Conservation (phyloP, 2,797 vertebrate species). For the Lerista edwardsae region DNA sequence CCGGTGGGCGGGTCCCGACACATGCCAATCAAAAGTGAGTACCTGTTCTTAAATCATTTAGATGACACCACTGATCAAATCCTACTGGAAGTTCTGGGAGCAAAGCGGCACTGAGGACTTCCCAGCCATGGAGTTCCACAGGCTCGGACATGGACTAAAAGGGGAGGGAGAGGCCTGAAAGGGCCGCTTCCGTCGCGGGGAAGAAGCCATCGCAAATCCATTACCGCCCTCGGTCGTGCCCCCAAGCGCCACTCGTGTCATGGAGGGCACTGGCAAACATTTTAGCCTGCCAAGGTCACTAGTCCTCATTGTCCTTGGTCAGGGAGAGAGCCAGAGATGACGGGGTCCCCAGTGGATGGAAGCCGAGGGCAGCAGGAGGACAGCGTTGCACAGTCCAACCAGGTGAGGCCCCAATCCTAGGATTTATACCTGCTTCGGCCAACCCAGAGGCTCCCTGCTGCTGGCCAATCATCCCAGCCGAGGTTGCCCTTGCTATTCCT, state of each 20-base stretch:
- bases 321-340: neutral
- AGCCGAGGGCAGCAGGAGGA: neutral
- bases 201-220: fast-evolving
- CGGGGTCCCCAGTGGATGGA: neutral
- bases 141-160: neutral
- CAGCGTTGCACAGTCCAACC: neutral
- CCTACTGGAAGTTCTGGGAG: conserved; percentile 33
- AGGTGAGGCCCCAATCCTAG: neutral
- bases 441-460: neutral
- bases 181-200: neutral
- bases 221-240: neutral
- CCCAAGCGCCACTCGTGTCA: neutral
- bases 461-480: neutral
- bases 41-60: no score
- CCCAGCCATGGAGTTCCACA: no score
- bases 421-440: neutral
- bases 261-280: neutral
- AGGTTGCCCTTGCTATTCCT: neutral
- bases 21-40: no score
- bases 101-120: fast-evolving
- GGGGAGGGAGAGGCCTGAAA: no score
- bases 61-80: no score
- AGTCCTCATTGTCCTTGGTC: neutral
- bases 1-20: no score
- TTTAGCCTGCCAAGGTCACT: neutral